Evolutionary conservation across 2,113 vertebrate species (phyloP), one percentile per base, ranked within the genome.

Genomic region (Anas platyrhynchos): DNA sequence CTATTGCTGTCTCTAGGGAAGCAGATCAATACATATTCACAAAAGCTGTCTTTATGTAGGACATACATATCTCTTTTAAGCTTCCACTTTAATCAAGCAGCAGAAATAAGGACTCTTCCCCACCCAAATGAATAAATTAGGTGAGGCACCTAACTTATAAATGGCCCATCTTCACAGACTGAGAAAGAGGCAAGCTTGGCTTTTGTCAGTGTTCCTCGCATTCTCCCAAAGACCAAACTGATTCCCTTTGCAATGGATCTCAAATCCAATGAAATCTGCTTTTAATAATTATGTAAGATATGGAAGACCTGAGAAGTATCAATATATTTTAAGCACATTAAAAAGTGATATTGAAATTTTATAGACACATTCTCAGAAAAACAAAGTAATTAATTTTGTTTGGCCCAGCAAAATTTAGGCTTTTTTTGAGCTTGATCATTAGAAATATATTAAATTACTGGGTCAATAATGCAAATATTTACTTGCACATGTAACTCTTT

Each of bases 71-170:
- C 69, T 91, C 58, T 38, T 38, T 54, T 62, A 92, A 54, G 81
- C 48, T 85, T 91, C 86, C 71, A 85, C 84, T 92, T 91, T 86
- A 92, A 94, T 83, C 89, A 95, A 93, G 83, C 36, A 89, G 69
- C 61, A 94, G 73, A 87, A 87, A 82, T 56, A 88, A 48, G 72
- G 68, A 91, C 74, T 89, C 83, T 81, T 86, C 80, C 66, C 52
- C 88, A 92, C 52, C 66, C 80, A 55, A 92, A 36, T 75, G 66
- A 91, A 81, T 74, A 93, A 77, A 93, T 67, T 32, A 69, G 58
- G 79, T 62, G 77, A 84, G 65, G 71, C 54, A 68, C 66, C 54
- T 82, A 38, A 89, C 55, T 93, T 79, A 78, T 11, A 63, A 71
- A 86, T 52, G 52, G 83, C 34, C 23, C 65, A 59, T 74, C 52